These are phyloP conservation scores for Cheiracanthium punctorium DNA, from an alignment of 2,888 invertebrate genomes.

Conservation along the genomic window DNA sequence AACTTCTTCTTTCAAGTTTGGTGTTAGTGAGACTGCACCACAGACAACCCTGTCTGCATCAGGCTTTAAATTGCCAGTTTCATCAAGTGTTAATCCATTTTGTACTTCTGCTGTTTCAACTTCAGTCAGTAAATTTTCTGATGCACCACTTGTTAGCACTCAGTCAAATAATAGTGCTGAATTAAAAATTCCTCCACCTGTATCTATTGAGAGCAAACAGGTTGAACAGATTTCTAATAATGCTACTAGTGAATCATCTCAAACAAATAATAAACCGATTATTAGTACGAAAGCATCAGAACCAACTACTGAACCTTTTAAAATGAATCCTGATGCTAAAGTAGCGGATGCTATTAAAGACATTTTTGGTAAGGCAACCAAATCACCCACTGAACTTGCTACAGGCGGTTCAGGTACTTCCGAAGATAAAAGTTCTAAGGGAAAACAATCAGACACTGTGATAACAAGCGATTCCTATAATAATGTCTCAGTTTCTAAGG, in stretches of 20 bases:
- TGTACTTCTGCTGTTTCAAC: conserved; percentile 1
- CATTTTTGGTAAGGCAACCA: too few relatives aligned
- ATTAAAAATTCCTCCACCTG: background rate
- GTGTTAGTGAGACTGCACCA: background rate
- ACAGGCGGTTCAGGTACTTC: too few relatives aligned
- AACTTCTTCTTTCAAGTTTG: conserved; percentile 17
- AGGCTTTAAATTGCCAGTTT: conserved; percentile 19
- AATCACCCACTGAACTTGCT: too few relatives aligned
- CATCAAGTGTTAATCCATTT: conserved; percentile 17
- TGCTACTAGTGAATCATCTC: background rate
- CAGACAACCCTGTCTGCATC: conserved; percentile 1
- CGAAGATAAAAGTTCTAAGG: background rate
- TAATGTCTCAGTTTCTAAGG: background rate
- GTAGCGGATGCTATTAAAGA: too few relatives aligned
- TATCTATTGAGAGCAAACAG: background rate
- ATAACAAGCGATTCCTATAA: background rate
- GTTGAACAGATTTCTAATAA: background rate
- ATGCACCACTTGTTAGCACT: background rate
- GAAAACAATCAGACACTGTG: background rate
- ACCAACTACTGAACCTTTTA: background rate
- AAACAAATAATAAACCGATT: background rate
- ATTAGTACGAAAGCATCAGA: background rate
- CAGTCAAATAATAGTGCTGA: background rate
- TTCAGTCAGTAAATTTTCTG: background rate
- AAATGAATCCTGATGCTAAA: too few relatives aligned